A percentile compares a stretch with the other conserved stretches of the same genome.
Evolutionary conservation across 1,140 invertebrate species (phyloP).

Genomic region (Dendroctonus ponderosae): DNA sequence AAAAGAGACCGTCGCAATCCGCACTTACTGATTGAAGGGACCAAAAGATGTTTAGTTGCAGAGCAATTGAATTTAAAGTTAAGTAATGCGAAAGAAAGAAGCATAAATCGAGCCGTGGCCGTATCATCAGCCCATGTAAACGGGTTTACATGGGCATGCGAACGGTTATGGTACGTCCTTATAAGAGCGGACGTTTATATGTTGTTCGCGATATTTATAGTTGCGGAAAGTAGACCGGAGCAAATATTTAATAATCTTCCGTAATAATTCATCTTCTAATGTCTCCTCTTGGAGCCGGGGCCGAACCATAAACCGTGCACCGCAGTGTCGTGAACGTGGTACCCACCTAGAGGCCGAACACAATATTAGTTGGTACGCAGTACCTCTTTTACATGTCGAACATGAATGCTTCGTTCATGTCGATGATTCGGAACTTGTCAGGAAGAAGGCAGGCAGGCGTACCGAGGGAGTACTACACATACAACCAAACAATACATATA

Average conservation of each 20-base stretch:
- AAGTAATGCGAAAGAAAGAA: too few species aligned
- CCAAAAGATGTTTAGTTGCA: too few species aligned
- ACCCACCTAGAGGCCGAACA: not conserved
- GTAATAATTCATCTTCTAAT: constrained; percentile 23
- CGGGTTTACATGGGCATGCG: too few species aligned
- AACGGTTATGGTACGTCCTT: not conserved
- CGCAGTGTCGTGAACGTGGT: constrained; percentile 8
- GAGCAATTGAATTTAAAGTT: too few species aligned
- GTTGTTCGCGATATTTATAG: constrained; percentile 8
- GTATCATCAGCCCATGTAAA: not conserved
- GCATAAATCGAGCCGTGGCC: not conserved
- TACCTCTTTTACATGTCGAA: not conserved
- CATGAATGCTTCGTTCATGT: not conserved
- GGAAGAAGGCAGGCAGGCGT: not conserved
- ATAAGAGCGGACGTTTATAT: not conserved
- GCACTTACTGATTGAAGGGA: too few species aligned
- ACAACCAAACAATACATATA: not conserved
- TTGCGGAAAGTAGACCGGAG: constrained; percentile 12
- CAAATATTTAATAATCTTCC: constrained; percentile 26
- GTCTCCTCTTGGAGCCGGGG: constrained; percentile 10
- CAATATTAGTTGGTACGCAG: not conserved
- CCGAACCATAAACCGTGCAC: constrained; percentile 15
- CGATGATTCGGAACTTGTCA: not conserved
- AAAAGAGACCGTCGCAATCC: too few species aligned
- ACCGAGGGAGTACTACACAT: constrained; percentile 1